Percentiles rank a stretch among this genome's conserved stretches.
These are phyloP conservation scores for Elachura formosa DNA, from an alignment of 2,113 vertebrate species.

Conservation along the genomic window DNA sequence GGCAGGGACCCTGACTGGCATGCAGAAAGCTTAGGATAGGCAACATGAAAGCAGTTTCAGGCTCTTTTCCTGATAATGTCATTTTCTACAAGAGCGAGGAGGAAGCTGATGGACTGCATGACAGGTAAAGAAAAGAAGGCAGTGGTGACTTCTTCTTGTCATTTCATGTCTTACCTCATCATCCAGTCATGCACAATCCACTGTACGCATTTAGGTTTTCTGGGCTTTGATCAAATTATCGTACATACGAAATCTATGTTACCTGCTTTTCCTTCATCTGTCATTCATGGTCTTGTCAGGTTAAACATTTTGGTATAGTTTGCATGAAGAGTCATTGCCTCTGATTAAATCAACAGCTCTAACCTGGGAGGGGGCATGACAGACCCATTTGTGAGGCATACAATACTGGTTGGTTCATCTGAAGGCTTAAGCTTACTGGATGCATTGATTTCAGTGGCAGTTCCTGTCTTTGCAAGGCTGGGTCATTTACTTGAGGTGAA, in stretches of 20 bases:
- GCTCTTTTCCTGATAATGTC: neutral
- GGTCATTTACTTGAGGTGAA: neutral
- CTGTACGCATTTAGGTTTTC: neutral
- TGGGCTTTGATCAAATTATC: neutral
- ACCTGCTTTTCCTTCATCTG: neutral
- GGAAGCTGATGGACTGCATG: neutral
- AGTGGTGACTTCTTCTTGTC: neutral
- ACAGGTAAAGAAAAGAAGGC: neutral
- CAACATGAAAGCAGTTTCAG: neutral
- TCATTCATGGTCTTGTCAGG: neutral
- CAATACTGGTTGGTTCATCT: neutral
- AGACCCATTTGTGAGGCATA: neutral
- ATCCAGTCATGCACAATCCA: neutral
- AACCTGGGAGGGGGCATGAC: neutral
- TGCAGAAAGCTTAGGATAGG: neutral
- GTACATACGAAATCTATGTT: neutral
- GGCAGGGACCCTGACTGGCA: neutral
- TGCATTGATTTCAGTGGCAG: neutral
- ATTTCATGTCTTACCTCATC: neutral
- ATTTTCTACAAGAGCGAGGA: neutral
- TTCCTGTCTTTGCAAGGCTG: neutral
- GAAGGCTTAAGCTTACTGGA: neutral
- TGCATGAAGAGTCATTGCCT: neutral
- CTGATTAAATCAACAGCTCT: neutral
- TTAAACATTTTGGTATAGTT: neutral